Evolutionary conservation across 2,797 vertebrate species (phyloP).

Genomic region (Onychomys torridus): DNA sequence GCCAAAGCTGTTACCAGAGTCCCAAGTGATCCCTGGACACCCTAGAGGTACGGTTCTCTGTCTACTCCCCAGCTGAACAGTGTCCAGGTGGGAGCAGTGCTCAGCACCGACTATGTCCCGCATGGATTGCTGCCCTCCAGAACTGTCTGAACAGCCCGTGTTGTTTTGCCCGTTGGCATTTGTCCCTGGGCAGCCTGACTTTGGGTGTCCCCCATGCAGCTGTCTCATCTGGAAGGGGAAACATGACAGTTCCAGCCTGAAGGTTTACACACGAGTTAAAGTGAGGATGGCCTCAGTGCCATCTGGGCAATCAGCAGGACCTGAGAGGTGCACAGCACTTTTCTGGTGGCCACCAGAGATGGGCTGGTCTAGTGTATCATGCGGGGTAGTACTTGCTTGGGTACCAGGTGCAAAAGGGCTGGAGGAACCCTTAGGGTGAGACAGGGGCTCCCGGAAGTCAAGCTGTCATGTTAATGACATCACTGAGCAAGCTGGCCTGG

Average conservation of each 20-base stretch:
- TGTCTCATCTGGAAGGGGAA: neutral
- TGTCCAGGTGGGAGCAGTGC: neutral
- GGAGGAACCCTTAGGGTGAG: too few relatives aligned
- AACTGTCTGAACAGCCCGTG: neutral
- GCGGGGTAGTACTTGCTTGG: neutral
- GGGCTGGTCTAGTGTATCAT: fast-evolving
- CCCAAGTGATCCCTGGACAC: neutral
- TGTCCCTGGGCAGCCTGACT: neutral
- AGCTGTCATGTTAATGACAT: neutral
- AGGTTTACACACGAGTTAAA: neutral
- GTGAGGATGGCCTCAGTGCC: neutral
- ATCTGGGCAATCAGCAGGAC: neutral
- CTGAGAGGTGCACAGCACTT: neutral
- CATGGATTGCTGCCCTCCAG: too few relatives aligned
- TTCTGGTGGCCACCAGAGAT: neutral
- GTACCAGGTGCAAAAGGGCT: neutral
- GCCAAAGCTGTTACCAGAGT: neutral
- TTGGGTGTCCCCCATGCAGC: fast-evolving
- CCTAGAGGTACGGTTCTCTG: neutral
- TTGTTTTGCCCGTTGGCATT: too few relatives aligned
- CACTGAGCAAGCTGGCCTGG: neutral
- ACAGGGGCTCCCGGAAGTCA: neutral
- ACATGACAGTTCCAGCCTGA: neutral
- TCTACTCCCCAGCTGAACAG: neutral
- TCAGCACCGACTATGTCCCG: too few relatives aligned